Conservation (phyloP, 2,113 vertebrate genomes). For the Cathartes aura region DNA sequence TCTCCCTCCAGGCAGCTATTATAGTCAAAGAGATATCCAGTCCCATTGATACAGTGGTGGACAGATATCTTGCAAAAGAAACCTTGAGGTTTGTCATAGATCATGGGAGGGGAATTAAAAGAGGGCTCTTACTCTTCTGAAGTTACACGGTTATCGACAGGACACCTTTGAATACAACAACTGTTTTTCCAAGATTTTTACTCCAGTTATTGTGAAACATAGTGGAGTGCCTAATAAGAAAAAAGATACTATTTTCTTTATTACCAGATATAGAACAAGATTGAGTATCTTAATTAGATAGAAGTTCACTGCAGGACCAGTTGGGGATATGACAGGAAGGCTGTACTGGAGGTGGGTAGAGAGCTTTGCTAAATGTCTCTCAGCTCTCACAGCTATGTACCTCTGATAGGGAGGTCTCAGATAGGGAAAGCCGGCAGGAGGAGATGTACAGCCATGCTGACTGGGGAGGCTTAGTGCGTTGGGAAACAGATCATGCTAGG, state of each 20-base stretch:
- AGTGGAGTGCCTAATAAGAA: not conserved
- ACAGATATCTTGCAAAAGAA: not conserved
- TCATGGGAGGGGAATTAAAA: not conserved
- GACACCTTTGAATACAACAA: not conserved
- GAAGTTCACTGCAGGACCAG: not conserved
- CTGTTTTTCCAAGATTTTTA: not conserved
- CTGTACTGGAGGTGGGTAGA: not conserved
- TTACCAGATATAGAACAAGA: not conserved
- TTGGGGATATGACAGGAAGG: not conserved
- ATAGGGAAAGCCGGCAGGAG: not conserved
- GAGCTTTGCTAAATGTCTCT: not conserved
- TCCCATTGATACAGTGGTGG: not conserved
- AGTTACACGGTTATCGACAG: not conserved
- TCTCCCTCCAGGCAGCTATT: not conserved
- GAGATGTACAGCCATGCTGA: not conserved
- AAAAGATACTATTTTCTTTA: not conserved
- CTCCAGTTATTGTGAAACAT: not conserved
- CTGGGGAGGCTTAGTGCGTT: rapidly evolving
- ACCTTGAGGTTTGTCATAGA: not conserved
- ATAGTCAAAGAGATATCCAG: not conserved
- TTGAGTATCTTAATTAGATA: not conserved
- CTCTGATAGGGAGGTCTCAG: not conserved
- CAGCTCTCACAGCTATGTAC: not conserved
- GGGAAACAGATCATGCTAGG: not conserved
- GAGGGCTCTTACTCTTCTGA: not conserved